A percentile compares a stretch with the other conserved stretches of the same genome.
Evolutionary conservation across 1,140 invertebrate genomes (phyloP).

Genomic region (Danaus melanippus): DNA sequence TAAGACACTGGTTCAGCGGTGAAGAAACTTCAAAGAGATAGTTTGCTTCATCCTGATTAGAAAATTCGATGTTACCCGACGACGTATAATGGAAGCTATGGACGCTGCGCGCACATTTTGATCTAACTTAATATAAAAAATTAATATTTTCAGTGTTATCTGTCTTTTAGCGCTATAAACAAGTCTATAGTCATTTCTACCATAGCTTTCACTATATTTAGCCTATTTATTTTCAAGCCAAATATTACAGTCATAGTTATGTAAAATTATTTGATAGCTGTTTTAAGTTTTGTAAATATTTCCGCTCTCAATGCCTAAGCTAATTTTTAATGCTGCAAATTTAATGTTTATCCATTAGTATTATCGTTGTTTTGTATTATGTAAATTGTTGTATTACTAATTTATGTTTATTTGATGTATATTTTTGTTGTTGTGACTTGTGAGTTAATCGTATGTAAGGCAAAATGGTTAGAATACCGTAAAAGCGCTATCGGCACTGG

Average conservation of each 20-base stretch:
- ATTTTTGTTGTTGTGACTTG: conserved; percentile 54
- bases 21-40: conserved; percentile 65
- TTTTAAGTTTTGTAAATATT: conserved; percentile 69
- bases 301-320: conserved; percentile 40
- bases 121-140: conserved; percentile 12
- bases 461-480: conserved; percentile 30
- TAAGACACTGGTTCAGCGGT: conserved; percentile 64
- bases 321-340: conserved; percentile 49
- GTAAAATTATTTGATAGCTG: conserved; percentile 57
- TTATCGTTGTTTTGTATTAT: conserved; percentile 68
- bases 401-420: conserved; percentile 65
- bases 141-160: conserved; percentile 14
- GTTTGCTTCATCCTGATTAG: conserved; percentile 33
- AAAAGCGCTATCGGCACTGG: conserved; percentile 42
- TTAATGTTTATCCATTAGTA: conserved; percentile 56
- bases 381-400: conserved; percentile 62
- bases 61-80: conserved; percentile 68
- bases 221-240: conserved; percentile 70
- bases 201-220: conserved; percentile 68
- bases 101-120: conserved; percentile 23
- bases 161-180: conserved; percentile 12
- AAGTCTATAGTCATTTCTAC: conserved; percentile 14
- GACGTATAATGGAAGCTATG: conserved; percentile 68
- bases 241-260: conserved; percentile 68
- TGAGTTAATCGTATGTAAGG: conserved; percentile 36